Percentiles rank a stretch among this genome's conserved stretches.
Evolutionary conservation across 2,797 vertebrate genomes (phyloP).

Genomic region (Hafferia zeledoni): DNA sequence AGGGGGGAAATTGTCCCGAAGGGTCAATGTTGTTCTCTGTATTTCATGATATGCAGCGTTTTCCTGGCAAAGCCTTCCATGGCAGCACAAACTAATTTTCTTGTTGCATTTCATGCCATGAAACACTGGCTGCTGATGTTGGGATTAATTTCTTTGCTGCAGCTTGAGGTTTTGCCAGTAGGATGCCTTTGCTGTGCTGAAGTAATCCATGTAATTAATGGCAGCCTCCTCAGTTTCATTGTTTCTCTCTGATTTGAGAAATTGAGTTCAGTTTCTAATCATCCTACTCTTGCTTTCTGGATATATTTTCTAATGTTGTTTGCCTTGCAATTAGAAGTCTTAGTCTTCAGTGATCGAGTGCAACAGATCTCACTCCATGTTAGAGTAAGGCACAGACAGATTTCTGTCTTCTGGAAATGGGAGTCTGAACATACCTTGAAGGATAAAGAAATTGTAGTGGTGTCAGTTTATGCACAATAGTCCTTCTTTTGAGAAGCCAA

Average conservation of each 20-base stretch:
- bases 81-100: not conserved
- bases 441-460: not conserved
- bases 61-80: not conserved
- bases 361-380: not conserved
- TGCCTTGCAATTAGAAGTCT: not conserved
- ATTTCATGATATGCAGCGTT: not conserved
- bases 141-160: conserved; percentile 22
- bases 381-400: not conserved
- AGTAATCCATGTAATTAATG: conserved; percentile 28
- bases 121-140: not conserved
- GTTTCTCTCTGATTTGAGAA: not conserved
- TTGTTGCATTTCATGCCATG: not conserved
- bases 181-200: not conserved
- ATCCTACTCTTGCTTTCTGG: not conserved
- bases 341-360: not conserved
- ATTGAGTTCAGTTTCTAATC: conserved; percentile 18
- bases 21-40: not conserved
- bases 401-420: not conserved
- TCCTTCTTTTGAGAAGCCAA: not conserved
- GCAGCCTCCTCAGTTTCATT: conserved; percentile 34
- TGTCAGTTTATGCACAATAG: not conserved
- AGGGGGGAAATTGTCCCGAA: not conserved
- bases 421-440: not conserved
- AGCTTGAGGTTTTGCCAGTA: conserved; percentile 19
- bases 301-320: not conserved